These are phyloP conservation scores for Sesia bembeciformis DNA, from an alignment of 2,888 invertebrate species.

Conservation along the genomic window DNA sequence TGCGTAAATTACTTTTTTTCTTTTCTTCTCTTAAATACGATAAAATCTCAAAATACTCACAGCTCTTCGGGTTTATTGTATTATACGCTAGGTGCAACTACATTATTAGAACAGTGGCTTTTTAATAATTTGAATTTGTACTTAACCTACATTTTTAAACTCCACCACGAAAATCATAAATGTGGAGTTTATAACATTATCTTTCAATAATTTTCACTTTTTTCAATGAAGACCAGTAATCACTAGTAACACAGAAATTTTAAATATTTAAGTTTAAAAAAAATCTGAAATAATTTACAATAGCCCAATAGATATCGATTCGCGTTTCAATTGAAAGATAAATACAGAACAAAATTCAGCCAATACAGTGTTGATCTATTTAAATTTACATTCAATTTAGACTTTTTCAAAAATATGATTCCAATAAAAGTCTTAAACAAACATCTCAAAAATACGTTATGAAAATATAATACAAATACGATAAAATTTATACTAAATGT, in stretches of 20 bases:
- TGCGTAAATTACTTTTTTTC: conserved; percentile 34
- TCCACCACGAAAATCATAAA: conserved; percentile 43
- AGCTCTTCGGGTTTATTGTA: conserved; percentile 74
- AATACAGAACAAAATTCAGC: conserved; percentile 25
- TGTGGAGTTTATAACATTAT: conserved; percentile 16
- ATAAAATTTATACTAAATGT: conserved; percentile 75
- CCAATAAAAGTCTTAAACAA: conserved; percentile 70
- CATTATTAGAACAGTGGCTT: conserved; percentile 73
- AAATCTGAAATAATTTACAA: not conserved
- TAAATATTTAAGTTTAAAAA: not conserved
- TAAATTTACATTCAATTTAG: conserved; percentile 47
- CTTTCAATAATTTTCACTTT: not conserved
- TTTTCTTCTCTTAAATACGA: conserved; percentile 63
- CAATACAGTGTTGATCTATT: conserved; percentile 54
- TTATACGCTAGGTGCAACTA: conserved; percentile 72
- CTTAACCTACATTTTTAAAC: conserved; percentile 62
- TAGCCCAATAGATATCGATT: not conserved
- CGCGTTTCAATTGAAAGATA: not conserved
- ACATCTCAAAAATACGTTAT: conserved; percentile 73
- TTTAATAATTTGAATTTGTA: conserved; percentile 72
- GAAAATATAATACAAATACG: conserved; percentile 74
- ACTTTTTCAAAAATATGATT: conserved; percentile 70
- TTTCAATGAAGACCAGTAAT: not conserved
- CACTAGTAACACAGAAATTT: not conserved
- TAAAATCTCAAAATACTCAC: conserved; percentile 75